Conservation (phyloP, 1,140 invertebrate genomes). For the Hyles vespertilio region DNA sequence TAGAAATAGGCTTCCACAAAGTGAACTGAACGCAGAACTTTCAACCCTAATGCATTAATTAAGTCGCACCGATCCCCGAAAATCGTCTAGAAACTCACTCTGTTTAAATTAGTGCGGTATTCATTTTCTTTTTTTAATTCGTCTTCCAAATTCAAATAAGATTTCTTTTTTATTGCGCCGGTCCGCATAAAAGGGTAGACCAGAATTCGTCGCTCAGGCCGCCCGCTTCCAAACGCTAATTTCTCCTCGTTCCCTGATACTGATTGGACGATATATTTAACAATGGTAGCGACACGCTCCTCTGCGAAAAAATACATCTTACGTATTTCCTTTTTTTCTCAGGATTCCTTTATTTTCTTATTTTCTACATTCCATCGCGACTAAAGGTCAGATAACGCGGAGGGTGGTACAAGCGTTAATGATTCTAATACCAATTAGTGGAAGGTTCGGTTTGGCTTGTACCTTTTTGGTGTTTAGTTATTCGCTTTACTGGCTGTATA, state of each 20-base stretch:
- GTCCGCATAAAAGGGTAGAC: constrained; percentile 66
- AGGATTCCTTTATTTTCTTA: constrained; percentile 59
- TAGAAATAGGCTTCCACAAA: no score
- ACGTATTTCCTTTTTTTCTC: constrained; percentile 56
- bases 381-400: constrained; percentile 39
- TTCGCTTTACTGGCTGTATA: constrained; percentile 46
- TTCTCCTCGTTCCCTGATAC: constrained; percentile 56
- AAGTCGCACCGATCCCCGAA: constrained; percentile 53
- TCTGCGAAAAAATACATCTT: constrained; percentile 67
- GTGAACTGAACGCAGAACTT: constrained; percentile 26
- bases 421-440: constrained; percentile 54
- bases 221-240: constrained; percentile 63
- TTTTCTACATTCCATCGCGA: constrained; percentile 38
- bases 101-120: constrained; percentile 68
- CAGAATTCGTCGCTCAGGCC: constrained; percentile 49
- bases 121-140: constrained; percentile 71
- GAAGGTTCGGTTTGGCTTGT: constrained; percentile 59
- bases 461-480: constrained; percentile 47
- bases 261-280: constrained; percentile 75
- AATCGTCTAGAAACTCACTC: constrained; percentile 61
- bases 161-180: constrained; percentile 62
- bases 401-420: constrained; percentile 43
- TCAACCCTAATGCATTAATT: constrained; percentile 64
- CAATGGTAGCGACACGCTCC: constrained; percentile 60
- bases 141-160: constrained; percentile 71